phyloP scores from a whole-genome alignment of 2,888 invertebrate genomes.

The Apantesis nais region DNA sequence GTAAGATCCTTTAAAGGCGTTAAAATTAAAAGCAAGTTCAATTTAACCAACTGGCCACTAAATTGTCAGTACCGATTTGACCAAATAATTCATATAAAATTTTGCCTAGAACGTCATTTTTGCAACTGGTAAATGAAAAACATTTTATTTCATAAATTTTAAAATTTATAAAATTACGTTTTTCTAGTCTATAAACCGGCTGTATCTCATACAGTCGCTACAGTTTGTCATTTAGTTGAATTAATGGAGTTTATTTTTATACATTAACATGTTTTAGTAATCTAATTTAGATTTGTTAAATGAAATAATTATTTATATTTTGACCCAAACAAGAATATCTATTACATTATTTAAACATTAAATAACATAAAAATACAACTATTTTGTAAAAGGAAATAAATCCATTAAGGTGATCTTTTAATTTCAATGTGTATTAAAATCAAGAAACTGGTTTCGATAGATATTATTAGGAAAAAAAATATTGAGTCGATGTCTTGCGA shows the following conservation, averaged over 20 bases:
- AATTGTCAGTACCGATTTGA: neutral
- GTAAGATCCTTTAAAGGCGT: too few relatives aligned
- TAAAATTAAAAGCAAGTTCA: too few relatives aligned
- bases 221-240: neutral
- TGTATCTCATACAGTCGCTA: too few relatives aligned
- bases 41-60: too few relatives aligned
- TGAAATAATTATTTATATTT: slow-evolving; percentile 1
- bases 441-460: neutral
- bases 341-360: neutral
- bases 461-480: neutral
- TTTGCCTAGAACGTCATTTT: neutral
- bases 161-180: too few relatives aligned
- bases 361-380: neutral
- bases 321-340: neutral
- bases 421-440: neutral
- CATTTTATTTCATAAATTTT: neutral
- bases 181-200: too few relatives aligned
- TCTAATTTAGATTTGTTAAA: slow-evolving; percentile 8
- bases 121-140: neutral
- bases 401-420: neutral
- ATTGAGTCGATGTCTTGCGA: too few relatives aligned
- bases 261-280: neutral
- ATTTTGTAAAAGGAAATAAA: neutral
- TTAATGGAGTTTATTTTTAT: neutral
- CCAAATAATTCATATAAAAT: neutral